Base-by-base conservation (phyloP, 2,797 vertebrate species). In the Gymnoscopelus microlampas region DNA sequence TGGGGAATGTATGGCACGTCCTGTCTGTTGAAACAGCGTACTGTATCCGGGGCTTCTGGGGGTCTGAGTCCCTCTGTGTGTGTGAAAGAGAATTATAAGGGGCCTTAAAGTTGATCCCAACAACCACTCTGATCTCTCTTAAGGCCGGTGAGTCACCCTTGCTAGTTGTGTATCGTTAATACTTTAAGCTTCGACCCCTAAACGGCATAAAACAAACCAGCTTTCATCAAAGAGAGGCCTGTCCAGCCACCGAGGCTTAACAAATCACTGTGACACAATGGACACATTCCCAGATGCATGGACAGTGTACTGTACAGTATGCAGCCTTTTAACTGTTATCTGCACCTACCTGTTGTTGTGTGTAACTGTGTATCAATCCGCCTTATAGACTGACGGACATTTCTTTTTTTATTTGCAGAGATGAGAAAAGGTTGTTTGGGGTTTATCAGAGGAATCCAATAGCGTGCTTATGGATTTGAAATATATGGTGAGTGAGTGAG, bases 401-500 rank as follows among this genome's bases (percentile, higher is more conserved):
- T 74, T 81, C 8, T 32, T 9, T 47, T 19, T 19, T 66, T 56
- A 2, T 69, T 83, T 77, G 5, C 87, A 93, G 92, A 70, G 49
- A 84, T 81, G 63, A 85, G 78, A 77, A 73, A 60, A 70, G 79
- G 70, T 59, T 60, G 60, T 81, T 68, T 49, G 66, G 60, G 60
- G 55, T 73, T 63, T 55, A 64, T 74, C 68, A 66, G 81, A 77
- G 75, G 74, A 90, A 82, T 74, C 89, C 66, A 87, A 76, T 93
- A 92, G 91, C 83, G 93, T 92, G 92, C 78, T 79, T 72, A 86
- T 79, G 80, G 73, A 74, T 74, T 78, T 88, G 60, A 88, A 86
- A 84, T 92, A 88, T 91, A 93, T 92, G 91, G 93, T 94, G 70
- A 92, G 89, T 88, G 11, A 10, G 4, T n/a, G n/a, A 19, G 19